Evolutionary conservation across 1,140 invertebrate genomes (phyloP), one percentile per base, ranked within the genome.

Genomic region (Nixonia krombeini): DNA sequence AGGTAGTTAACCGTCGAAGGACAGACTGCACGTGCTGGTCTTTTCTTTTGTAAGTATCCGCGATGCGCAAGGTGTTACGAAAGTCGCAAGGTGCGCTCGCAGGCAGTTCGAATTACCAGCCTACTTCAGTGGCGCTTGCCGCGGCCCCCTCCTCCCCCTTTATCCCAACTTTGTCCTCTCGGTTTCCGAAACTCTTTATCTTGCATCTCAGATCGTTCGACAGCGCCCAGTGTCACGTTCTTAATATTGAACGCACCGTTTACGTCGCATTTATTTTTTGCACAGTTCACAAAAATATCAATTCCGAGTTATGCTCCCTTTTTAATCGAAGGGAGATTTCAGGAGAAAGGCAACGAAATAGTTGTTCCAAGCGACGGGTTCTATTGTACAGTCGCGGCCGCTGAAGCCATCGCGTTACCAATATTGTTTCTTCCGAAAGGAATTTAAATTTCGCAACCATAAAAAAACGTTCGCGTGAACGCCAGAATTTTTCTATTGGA

Each of bases 1-100:
- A 79, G 77, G 76, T 77, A 79, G 70, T 62, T 58, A 55, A 42
- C 55, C 46, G 52, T 44, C 31, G 26, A 70, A 66, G 70, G 70
- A 55, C 59, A 13, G 2, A 18, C 10, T 59, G 62, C 74, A 57
- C 66, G 72, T 69, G 73, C 50, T 74, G n/a, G n/a, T n/a, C n/a
- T n/a, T n/a, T n/a, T n/a, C n/a, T 51, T 45, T 68, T 42, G 53
- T 44, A 53, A 40, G 35, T 40, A 10, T n/a, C n/a, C n/a, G n/a
- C n/a, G n/a, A n/a, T 18, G 33, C 7, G 62, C 61, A 76, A 78
- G 71, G 65, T 75, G 66, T 49, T 42, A 38, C 40, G 18, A 59
- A 67, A 64, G 45, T 18, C 33, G 56, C 62, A 75, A 76, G 73
- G 68, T 73, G 73, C 40, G 51, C 26, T 59, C 17, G 16, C 18